Evolutionary conservation across 2,888 invertebrate genomes (phyloP).

Genomic region (Cerastis leucographa): DNA sequence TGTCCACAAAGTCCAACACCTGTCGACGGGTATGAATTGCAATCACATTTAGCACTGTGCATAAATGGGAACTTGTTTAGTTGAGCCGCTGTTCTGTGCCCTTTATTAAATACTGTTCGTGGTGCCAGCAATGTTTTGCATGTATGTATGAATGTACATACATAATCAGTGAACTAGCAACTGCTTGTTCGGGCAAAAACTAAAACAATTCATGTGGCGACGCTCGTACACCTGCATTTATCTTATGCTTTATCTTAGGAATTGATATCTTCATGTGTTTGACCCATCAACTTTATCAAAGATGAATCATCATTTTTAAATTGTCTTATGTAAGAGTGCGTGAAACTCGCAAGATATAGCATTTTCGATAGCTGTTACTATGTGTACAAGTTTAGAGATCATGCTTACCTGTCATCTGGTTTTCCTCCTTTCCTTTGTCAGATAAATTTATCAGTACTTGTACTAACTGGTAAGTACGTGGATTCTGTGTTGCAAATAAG

Average conservation of each 20-base stretch:
- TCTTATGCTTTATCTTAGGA: too few relatives aligned
- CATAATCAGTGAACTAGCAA: too few relatives aligned
- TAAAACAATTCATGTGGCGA: too few relatives aligned
- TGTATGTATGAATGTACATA: too few relatives aligned
- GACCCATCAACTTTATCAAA: not conserved
- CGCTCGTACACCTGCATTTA: too few relatives aligned
- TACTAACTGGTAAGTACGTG: not conserved
- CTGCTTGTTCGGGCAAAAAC: too few relatives aligned
- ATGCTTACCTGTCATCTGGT: not conserved
- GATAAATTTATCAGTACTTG: conserved; percentile 17
- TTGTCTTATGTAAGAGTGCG: conserved; percentile 1
- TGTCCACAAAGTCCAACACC: conserved; percentile 9
- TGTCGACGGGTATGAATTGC: conserved; percentile 18
- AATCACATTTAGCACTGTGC: not conserved
- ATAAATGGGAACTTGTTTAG: conserved; percentile 14
- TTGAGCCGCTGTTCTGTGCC: not conserved
- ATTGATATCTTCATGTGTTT: not conserved
- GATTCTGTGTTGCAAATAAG: conserved; percentile 1
- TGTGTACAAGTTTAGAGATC: not conserved
- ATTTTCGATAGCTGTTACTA: conserved; percentile 9
- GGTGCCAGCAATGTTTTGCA: not conserved
- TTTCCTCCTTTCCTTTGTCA: not conserved
- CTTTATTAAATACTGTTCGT: not conserved
- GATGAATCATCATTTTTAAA: not conserved
- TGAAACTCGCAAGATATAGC: not conserved